Percentiles rank a stretch among this genome's conserved stretches.
Conservation (phyloP, 1,140 invertebrate genomes). For the Anadara kagoshimensis region DNA sequence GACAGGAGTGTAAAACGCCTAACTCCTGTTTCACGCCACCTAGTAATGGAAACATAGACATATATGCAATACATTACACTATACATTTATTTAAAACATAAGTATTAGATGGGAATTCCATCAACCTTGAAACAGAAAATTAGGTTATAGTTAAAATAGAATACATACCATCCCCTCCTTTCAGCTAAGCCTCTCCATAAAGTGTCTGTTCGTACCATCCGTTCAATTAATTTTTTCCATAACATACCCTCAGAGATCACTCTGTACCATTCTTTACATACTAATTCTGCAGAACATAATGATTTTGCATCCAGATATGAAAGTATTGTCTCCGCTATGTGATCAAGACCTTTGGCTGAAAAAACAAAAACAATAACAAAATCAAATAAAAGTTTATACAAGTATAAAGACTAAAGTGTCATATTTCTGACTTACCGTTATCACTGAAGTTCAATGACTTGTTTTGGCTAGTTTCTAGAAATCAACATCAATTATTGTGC, state of each 20-base stretch:
- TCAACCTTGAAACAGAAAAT: constrained; percentile 13
- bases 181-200: constrained; percentile 97
- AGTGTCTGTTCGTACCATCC: constrained; percentile 87
- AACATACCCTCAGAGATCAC: constrained; percentile 98
- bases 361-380: constrained; percentile 6
- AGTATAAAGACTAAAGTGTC: not conserved
- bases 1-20: no score
- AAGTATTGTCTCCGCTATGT: constrained; percentile 98
- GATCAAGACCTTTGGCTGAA: constrained; percentile 96
- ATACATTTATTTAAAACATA: not conserved
- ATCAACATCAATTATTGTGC: no score
- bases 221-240: constrained; percentile 75
- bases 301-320: constrained; percentile 97
- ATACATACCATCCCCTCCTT: constrained; percentile 93
- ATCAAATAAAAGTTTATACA: not conserved
- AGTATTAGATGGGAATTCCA: not conserved
- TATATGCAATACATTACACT: not conserved
- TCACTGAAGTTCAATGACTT: no score
- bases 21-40: not conserved
- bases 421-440: not conserved
- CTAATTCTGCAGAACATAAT: constrained; percentile 93
- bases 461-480: no score
- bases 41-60: not conserved
- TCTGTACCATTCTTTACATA: constrained; percentile 98
- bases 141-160: constrained; percentile 42